Conservation (phyloP, 2,888 invertebrate genomes). For the Callyntrura sp. region DNA sequence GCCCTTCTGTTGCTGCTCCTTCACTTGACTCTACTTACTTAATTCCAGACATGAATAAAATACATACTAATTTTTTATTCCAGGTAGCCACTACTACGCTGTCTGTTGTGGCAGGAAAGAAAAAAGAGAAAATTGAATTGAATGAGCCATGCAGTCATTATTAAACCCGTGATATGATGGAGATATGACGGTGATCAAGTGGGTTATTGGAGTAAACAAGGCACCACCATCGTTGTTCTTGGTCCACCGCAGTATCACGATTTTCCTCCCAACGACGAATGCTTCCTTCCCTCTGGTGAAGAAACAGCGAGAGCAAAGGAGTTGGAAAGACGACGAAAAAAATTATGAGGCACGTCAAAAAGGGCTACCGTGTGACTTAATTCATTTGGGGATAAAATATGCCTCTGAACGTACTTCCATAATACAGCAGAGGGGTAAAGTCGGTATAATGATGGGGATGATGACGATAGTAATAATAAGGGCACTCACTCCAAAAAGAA, state of each 20-base stretch:
- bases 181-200: constrained; percentile 21
- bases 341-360: constrained; percentile 42
- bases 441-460: neutral
- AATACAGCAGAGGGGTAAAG: neutral
- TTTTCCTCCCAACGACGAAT: neutral
- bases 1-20: constrained; percentile 51
- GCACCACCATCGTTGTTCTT: constrained; percentile 32
- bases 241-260: constrained; percentile 62
- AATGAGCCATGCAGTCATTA: constrained; percentile 59
- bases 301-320: too few species aligned
- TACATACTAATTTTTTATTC: constrained; percentile 4
- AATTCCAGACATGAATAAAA: constrained; percentile 42
- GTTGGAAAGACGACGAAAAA: neutral
- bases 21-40: neutral
- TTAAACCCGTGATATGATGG: neutral
- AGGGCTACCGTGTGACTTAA: constrained; percentile 59
- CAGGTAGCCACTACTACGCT: too few species aligned
- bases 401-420: neutral
- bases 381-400: constrained; percentile 10
- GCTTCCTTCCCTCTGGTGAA: too few species aligned
- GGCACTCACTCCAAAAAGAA: constrained; percentile 20
- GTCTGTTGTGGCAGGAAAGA: neutral
- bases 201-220: constrained; percentile 52
- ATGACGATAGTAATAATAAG: constrained; percentile 14
- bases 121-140: constrained; percentile 55